Conservation (phyloP, 2,888 invertebrate genomes). For the Drosophila macrospina region DNA sequence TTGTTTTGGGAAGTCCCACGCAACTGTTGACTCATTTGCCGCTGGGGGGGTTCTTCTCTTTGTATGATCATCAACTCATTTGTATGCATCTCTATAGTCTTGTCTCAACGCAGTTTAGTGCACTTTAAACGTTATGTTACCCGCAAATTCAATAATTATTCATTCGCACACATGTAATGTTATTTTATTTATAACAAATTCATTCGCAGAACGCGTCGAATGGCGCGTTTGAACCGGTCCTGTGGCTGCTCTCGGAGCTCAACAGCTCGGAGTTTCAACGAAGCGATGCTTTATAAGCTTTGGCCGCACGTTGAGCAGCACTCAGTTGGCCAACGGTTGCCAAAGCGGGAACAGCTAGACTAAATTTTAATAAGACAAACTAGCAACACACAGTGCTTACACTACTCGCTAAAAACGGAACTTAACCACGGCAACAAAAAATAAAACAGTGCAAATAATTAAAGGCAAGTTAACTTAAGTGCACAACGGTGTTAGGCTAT, state of each 20-base stretch:
- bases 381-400: constrained; percentile 10
- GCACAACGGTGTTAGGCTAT: constrained; percentile 66
- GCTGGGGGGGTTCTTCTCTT: constrained; percentile 39
- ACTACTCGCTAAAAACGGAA: constrained; percentile 11
- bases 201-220: constrained; percentile 1
- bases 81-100: constrained; percentile 1
- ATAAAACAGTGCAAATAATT: constrained; percentile 76
- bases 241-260: constrained; percentile 40
- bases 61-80: constrained; percentile 12
- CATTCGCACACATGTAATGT: neutral
- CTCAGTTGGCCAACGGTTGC: constrained; percentile 66
- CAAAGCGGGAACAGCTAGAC: constrained; percentile 55
- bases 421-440: constrained; percentile 44
- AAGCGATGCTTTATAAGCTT: constrained; percentile 70
- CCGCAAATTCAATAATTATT: constrained; percentile 14
- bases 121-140: constrained; percentile 19
- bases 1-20: constrained; percentile 43
- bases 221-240: constrained; percentile 70
- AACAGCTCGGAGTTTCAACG: constrained; percentile 13
- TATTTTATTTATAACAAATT: constrained; percentile 40
- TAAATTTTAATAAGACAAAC: constrained; percentile 10
- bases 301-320: constrained; percentile 59
- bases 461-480: constrained; percentile 70
- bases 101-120: constrained; percentile 19
- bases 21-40: constrained; percentile 31